Base-by-base conservation (phyloP, 1,140 invertebrate species). In the Acyrthosiphon pisum region DNA sequence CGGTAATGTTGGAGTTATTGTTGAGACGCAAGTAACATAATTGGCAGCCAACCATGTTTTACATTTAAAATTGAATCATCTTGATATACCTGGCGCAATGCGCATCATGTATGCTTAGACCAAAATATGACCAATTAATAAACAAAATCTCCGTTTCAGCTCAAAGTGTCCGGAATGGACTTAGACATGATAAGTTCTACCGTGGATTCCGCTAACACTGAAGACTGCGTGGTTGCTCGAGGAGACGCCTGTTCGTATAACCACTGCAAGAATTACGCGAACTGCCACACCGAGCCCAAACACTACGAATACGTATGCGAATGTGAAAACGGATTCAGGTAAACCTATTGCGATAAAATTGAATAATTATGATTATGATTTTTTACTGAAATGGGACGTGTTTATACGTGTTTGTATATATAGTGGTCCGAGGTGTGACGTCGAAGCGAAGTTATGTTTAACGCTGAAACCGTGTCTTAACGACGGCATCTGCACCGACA, bases 401-500 rank as follows among this genome's bases (percentile, higher is more conserved):
- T 14, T 30, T 11, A 44, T 81, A 35, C 18, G 14, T 81, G n/a
- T 37, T 23, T 84, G 41, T 84, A 6, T 81, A 23, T 94, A 81
- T 56, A 94, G 94, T 91, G 98, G 98, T 0, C 94, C 94, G 50
- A 96, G 97, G 94, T 98, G 98, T 95, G 97, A 98, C 95, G 96
- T 95, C 44, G 95, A 96, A 46, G 94, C 96, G 14, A 95, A 95
- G 84, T 95, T 95, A 46, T 97, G 97, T 94, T 96, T 97, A 93
- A 95, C 96, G 46, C 95, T 96, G 4, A 95, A 95, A 35, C 98
- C 98, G 0, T 99, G 98, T 94, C 96, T 96, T 94, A 98, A 98
- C 95, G 97, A 96, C 6, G 98, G 97, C n/a, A 96, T 95, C 1
- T 99, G 98, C 95, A 95, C 95, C 4, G 95, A 95, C 23, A 96